Evolutionary conservation across 2,797 vertebrate species (phyloP).

Genomic region (Phoeniculus purpureus): DNA sequence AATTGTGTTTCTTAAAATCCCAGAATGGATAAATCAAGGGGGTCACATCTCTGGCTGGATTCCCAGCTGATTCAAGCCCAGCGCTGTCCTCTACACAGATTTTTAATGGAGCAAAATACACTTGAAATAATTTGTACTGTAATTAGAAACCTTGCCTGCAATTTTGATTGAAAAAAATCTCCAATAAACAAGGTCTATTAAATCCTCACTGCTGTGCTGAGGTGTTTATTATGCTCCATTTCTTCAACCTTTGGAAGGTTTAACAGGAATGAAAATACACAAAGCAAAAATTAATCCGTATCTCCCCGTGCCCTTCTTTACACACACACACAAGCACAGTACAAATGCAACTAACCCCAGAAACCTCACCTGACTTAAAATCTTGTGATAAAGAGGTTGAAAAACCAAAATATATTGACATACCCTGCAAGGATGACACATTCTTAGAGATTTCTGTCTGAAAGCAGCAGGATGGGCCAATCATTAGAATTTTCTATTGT

Average conservation of each 20-base stretch:
- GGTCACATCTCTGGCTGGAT: constrained; percentile 29
- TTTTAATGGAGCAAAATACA: neutral
- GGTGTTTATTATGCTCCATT: constrained; percentile 14
- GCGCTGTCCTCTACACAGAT: neutral
- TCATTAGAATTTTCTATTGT: neutral
- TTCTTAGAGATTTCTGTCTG: neutral
- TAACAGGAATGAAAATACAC: neutral
- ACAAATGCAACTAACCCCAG: neutral
- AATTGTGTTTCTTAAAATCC: constrained; percentile 22
- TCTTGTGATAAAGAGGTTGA: neutral
- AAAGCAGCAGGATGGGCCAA: neutral
- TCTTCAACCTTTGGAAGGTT: neutral
- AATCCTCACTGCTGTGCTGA: neutral
- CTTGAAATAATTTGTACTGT: constrained; percentile 46
- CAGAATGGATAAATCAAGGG: neutral
- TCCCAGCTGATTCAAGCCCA: constrained; percentile 45
- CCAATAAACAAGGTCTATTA: constrained; percentile 26
- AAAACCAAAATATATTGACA: neutral
- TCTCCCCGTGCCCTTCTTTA: neutral
- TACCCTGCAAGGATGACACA: neutral
- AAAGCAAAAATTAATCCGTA: neutral
- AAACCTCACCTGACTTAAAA: neutral
- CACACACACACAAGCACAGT: neutral
- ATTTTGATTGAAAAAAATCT: constrained; percentile 22
- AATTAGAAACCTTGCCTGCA: constrained; percentile 38